phyloP scores from a whole-genome alignment of 2,797 vertebrate genomes.

The Betta splendens region DNA sequence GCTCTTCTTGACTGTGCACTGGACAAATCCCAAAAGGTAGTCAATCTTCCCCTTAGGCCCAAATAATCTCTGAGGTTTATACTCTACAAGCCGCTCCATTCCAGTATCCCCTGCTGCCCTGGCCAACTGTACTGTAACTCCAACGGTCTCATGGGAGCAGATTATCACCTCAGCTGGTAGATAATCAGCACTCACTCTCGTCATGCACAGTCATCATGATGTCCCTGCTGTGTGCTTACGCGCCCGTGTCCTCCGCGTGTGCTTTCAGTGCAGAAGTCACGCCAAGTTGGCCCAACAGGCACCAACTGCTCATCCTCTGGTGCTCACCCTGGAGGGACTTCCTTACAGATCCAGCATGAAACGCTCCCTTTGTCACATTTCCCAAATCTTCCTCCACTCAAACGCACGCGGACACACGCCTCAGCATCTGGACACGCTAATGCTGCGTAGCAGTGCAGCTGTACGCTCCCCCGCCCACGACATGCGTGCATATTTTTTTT shows the following conservation, averaged over 20 bases:
- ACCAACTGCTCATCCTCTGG: constrained; percentile 37
- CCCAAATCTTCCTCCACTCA: constrained; percentile 33
- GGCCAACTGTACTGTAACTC: constrained; percentile 37
- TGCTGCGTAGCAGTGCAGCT: constrained; percentile 63
- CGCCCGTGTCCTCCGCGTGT: no score
- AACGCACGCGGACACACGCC: constrained; percentile 37
- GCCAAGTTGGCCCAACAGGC: constrained; percentile 43
- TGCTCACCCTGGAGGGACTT: constrained; percentile 71
- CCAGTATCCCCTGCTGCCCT: constrained; percentile 5
- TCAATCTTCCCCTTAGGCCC: constrained; percentile 5
- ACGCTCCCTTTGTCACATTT: constrained; percentile 68
- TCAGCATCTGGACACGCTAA: constrained; percentile 57
- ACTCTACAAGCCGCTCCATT: constrained; percentile 7
- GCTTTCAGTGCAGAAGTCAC: constrained; percentile 16
- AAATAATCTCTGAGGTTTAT: constrained; percentile 35
- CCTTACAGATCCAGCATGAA: constrained; percentile 71
- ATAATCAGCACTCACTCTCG: constrained; percentile 63
- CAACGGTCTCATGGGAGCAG: constrained; percentile 51
- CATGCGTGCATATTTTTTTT: constrained; percentile 31
- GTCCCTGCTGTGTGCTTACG: constrained; percentile 12
- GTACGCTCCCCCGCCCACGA: no score
- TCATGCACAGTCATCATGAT: constrained; percentile 45
- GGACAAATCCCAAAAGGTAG: constrained; percentile 21
- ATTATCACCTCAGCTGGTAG: constrained; percentile 66
- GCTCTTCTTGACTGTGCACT: not conserved